phyloP scores from a whole-genome alignment of 1,140 invertebrate species.

The Oryctes rhinoceros region DNA sequence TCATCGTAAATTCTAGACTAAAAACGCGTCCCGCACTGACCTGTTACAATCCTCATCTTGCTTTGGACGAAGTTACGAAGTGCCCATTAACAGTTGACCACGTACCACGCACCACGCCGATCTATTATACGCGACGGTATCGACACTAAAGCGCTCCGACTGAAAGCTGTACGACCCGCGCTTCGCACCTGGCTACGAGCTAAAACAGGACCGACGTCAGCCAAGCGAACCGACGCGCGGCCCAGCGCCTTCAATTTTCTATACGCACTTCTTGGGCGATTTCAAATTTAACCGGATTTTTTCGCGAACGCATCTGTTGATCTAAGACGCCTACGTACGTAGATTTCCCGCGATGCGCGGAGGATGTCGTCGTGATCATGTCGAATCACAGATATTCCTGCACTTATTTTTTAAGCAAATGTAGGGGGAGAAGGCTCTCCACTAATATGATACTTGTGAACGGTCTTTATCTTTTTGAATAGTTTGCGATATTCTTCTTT shows the following conservation, averaged over 20 bases:
- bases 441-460: too few relatives aligned
- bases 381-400: too few relatives aligned
- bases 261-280: background rate
- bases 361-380: too few relatives aligned
- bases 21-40: constrained; percentile 43
- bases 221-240: background rate
- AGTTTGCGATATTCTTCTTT: too few relatives aligned
- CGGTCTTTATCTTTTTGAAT: too few relatives aligned
- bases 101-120: background rate
- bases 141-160: too few relatives aligned
- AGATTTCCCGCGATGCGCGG: background rate
- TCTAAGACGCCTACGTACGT: background rate
- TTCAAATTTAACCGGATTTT: constrained; percentile 24
- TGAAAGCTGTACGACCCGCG: background rate
- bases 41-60: constrained; percentile 41
- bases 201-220: constrained; percentile 40
- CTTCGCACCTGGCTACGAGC: constrained; percentile 13
- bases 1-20: background rate
- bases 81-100: background rate
- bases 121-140: background rate
- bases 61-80: background rate
- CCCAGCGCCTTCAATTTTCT: background rate
- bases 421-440: too few relatives aligned
- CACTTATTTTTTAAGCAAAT: too few relatives aligned
- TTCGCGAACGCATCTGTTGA: background rate